phyloP scores from a whole-genome alignment of 2,797 vertebrate genomes.

The Poliocrania exsul region DNA sequence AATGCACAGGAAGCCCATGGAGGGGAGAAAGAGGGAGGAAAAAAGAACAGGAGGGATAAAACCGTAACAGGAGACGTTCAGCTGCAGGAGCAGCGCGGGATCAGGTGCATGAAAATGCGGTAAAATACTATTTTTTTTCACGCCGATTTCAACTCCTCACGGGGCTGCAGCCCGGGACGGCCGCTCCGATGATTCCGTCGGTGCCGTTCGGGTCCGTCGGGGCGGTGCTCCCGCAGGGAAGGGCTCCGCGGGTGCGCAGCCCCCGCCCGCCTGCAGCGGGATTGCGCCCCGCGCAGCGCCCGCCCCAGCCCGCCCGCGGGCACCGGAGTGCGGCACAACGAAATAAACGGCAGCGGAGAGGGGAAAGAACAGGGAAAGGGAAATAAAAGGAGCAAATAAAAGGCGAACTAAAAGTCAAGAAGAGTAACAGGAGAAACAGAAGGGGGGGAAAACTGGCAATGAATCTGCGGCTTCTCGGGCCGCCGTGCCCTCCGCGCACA shows the following conservation, averaged over 20 bases:
- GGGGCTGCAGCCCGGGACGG: not conserved
- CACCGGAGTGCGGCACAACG: constrained; percentile 3
- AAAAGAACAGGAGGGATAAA: not conserved
- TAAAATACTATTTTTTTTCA: not conserved
- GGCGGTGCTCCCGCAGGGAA: not conserved
- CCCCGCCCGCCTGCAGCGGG: not conserved
- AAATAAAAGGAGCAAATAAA: not conserved
- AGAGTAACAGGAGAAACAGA: not conserved
- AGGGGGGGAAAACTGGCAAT: fast-evolving
- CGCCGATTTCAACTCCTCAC: not conserved
- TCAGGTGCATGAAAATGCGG: not conserved
- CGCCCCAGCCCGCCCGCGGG: not conserved
- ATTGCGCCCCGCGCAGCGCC: not conserved
- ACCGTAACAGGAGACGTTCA: not conserved
- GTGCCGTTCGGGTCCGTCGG: no score
- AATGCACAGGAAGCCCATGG: not conserved
- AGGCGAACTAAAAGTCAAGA: not conserved
- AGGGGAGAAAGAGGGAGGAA: not conserved
- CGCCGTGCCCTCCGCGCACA: not conserved
- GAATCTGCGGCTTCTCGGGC: not conserved
- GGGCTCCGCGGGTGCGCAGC: not conserved
- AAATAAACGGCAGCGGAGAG: not conserved
- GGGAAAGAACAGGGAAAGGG: not conserved
- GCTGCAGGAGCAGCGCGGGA: not conserved
- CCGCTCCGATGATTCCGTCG: no score